Evolutionary conservation across 2,113 vertebrate species (phyloP).

Genomic region (Cyanistes caeruleus): DNA sequence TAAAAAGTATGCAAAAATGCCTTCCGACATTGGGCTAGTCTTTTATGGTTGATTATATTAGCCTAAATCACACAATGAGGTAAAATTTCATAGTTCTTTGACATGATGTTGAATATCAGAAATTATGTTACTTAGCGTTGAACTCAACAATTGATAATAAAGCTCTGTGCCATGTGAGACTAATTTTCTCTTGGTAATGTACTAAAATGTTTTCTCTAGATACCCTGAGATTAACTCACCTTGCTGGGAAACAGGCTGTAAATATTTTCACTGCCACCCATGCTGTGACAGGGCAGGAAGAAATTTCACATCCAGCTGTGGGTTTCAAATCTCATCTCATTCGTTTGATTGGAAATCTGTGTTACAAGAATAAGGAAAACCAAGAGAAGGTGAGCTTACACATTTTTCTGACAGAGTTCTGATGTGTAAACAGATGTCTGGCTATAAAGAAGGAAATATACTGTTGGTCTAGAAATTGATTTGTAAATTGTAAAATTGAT

Average conservation of each 20-base stretch:
- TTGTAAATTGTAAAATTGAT: not conserved
- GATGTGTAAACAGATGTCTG: not conserved
- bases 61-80: not conserved
- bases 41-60: not conserved
- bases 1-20: not conserved
- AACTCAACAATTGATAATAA: not conserved
- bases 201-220: constrained; percentile 72
- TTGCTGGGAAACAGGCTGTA: constrained; percentile 80
- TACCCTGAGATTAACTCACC: constrained; percentile 84
- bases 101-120: not conserved
- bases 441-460: not conserved
- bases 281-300: constrained; percentile 70
- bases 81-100: not conserved
- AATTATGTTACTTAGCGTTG: not conserved
- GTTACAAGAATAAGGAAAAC: constrained; percentile 84
- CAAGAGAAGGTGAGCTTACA: constrained; percentile 81
- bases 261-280: constrained; percentile 85
- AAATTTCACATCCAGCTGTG: constrained; percentile 77
- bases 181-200: not conserved
- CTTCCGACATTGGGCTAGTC: not conserved
- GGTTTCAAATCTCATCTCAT: constrained; percentile 94
- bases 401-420: not conserved
- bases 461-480: not conserved
- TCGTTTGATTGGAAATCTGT: constrained; percentile 84
- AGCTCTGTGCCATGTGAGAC: not conserved